phyloP scores from a whole-genome alignment of 1,140 invertebrate species.

The Papilio aristodemus region DNA sequence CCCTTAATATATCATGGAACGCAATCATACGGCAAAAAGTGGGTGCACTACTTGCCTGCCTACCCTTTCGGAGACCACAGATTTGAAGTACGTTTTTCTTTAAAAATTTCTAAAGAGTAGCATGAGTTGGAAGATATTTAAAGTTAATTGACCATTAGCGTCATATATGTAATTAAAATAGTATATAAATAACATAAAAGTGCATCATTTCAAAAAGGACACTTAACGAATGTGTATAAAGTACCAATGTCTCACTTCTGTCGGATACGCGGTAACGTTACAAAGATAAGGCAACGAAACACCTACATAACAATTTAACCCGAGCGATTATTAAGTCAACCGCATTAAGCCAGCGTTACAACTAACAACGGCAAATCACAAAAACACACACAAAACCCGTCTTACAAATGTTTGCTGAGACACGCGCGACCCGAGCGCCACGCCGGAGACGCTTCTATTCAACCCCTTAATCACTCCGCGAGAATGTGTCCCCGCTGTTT shows the following conservation, averaged over 20 bases:
- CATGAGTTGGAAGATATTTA: too few relatives aligned
- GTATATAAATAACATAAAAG: too few relatives aligned
- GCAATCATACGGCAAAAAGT: too few relatives aligned
- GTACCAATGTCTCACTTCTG: neutral
- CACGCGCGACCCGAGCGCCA: slow-evolving; percentile 11
- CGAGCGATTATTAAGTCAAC: slow-evolving; percentile 31
- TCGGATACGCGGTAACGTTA: neutral
- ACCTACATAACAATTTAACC: slow-evolving; percentile 23
- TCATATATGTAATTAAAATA: neutral
- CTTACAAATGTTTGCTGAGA: slow-evolving; percentile 28
- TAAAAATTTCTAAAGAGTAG: too few relatives aligned
- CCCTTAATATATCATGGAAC: too few relatives aligned
- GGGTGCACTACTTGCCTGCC: too few relatives aligned
- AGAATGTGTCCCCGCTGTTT: slow-evolving; percentile 53
- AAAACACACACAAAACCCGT: slow-evolving; percentile 26
- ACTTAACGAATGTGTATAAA: neutral
- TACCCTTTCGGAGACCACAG: too few relatives aligned
- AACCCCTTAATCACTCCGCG: slow-evolving; percentile 49
- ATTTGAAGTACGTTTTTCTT: too few relatives aligned
- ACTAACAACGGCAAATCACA: slow-evolving; percentile 30
- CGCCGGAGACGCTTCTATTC: slow-evolving; percentile 20
- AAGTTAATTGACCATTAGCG: neutral
- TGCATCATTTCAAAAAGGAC: neutral
- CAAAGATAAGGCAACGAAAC: slow-evolving; percentile 3
- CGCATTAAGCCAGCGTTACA: slow-evolving; percentile 27